Evolutionary conservation across 2,888 invertebrate species (phyloP).

Genomic region (Spisula subtruncata): DNA sequence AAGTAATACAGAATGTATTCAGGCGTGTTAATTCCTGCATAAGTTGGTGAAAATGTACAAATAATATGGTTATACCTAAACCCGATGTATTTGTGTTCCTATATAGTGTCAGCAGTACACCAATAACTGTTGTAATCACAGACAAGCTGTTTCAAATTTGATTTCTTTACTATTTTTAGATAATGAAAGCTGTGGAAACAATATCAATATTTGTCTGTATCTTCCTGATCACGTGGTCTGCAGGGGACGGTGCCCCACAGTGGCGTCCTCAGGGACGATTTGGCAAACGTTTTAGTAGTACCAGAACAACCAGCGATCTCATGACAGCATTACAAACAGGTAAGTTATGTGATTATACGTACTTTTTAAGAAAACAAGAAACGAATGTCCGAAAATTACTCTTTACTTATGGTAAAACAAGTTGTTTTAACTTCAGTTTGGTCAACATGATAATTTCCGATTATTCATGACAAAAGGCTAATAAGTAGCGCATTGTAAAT

Average conservation of each 20-base stretch:
- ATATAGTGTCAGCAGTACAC: neutral
- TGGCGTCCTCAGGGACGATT: constrained; percentile 84
- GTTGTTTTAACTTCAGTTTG: too few relatives aligned
- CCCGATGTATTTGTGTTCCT: too few relatives aligned
- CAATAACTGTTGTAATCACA: neutral
- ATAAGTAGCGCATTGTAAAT: too few relatives aligned
- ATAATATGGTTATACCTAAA: too few relatives aligned
- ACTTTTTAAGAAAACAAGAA: too few relatives aligned
- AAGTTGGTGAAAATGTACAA: too few relatives aligned
- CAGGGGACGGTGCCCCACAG: constrained; percentile 79
- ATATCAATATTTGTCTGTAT: constrained; percentile 75
- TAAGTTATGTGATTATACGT: neutral
- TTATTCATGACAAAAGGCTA: too few relatives aligned
- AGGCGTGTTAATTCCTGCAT: too few relatives aligned
- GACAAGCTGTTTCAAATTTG: neutral
- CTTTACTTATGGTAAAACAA: too few relatives aligned
- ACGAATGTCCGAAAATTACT: too few relatives aligned
- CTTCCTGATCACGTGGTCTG: constrained; percentile 75
- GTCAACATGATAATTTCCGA: too few relatives aligned
- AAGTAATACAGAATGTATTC: too few relatives aligned
- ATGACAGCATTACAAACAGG: constrained; percentile 69
- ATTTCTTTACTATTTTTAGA: constrained; percentile 68
- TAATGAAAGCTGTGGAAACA: constrained; percentile 81
- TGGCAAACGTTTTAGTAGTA: constrained; percentile 75
- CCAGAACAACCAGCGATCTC: constrained; percentile 60